Conservation (phyloP, 2,113 vertebrate species). For the Sylvia atricapilla region DNA sequence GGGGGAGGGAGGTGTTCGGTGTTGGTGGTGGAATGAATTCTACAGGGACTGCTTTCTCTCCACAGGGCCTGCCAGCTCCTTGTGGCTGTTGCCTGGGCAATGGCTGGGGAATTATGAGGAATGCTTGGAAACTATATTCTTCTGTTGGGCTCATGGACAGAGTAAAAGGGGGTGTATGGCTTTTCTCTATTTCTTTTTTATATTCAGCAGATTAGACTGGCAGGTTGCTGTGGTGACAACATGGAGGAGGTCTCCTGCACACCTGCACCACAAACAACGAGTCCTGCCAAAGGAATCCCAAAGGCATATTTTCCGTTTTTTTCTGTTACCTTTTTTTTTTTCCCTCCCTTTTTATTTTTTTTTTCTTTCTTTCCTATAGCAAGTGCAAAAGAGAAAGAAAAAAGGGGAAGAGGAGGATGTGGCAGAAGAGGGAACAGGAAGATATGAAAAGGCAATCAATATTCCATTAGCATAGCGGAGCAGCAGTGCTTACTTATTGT, state of each 20-base stretch:
- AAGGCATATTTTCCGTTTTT: background rate
- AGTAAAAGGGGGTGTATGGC: slow-evolving; percentile 77
- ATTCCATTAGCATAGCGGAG: background rate
- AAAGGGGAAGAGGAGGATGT: background rate
- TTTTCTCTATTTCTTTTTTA: slow-evolving; percentile 76
- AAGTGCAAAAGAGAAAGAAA: background rate
- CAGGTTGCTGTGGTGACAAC: slow-evolving; percentile 80
- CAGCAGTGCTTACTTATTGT: background rate
- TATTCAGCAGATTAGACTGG: slow-evolving; percentile 79
- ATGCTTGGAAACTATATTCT: slow-evolving; percentile 74
- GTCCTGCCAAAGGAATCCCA: slow-evolving; percentile 45
- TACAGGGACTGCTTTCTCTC: slow-evolving; percentile 63
- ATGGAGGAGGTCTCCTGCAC: slow-evolving; percentile 73
- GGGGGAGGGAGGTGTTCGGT: background rate
- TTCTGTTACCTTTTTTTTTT: too few relatives aligned
- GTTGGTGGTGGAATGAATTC: slow-evolving; percentile 29
- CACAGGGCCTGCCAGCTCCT: slow-evolving; percentile 54
- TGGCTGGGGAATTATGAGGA: slow-evolving; percentile 77
- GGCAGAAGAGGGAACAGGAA: background rate
- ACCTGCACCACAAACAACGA: slow-evolving; percentile 74
- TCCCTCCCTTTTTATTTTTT: too few relatives aligned
- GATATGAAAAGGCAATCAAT: background rate
- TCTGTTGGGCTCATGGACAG: slow-evolving; percentile 74
- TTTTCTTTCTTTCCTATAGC: background rate
- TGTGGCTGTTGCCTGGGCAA: slow-evolving; percentile 79